Conservation (phyloP, 2,113 vertebrate species). For the Pterocles burchelli region DNA sequence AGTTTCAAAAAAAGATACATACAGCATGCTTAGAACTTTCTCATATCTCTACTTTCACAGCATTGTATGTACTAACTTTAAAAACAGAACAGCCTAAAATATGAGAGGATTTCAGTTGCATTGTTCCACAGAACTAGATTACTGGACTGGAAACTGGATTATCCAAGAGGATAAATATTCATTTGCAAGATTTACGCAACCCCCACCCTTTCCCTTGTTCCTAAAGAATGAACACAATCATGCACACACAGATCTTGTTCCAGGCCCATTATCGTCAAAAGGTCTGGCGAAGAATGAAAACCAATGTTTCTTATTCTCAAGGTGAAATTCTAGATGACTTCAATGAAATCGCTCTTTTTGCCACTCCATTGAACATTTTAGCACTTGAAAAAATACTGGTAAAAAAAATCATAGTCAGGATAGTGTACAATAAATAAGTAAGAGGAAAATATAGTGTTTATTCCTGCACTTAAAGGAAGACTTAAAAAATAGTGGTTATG, state of each 20-base stretch:
- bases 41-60: not conserved
- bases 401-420: not conserved
- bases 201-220: not conserved
- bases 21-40: not conserved
- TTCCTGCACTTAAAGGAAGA: not conserved
- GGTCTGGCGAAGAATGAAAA: not conserved
- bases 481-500: not conserved
- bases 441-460: not conserved
- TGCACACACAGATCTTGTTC: not conserved
- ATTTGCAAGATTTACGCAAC: not conserved
- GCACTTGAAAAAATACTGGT: not conserved
- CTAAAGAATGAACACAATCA: not conserved
- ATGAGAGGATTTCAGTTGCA: not conserved
- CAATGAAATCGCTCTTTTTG: not conserved
- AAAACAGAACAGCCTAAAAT: constrained; percentile 6
- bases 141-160: not conserved
- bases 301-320: not conserved
- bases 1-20: not conserved
- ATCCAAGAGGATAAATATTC: constrained; percentile 10
- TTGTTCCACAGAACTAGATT: not conserved
- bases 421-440: not conserved
- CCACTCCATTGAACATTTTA: not conserved
- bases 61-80: not conserved
- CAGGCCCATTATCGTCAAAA: not conserved
- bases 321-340: constrained; percentile 5